A percentile compares a stretch with the other conserved stretches of the same genome.
These are phyloP conservation scores for Monochamus alternatus DNA, from an alignment of 2,888 invertebrate species.

Conservation along the genomic window DNA sequence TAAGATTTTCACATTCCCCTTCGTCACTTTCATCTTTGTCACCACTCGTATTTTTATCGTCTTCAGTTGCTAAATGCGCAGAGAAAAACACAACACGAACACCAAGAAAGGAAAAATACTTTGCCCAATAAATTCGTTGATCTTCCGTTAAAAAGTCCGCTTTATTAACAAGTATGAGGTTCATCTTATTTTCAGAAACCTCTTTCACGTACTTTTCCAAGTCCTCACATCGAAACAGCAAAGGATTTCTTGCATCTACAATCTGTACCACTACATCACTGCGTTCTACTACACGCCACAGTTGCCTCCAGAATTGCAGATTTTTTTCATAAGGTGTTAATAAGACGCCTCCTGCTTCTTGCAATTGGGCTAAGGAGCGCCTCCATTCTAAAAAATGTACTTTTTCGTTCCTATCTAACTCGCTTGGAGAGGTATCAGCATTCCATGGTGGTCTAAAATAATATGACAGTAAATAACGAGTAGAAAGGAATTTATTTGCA, in stretches of 20 bases:
- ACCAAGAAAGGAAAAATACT: slow-evolving; percentile 83
- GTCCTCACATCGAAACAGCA: slow-evolving; percentile 90
- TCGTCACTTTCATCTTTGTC: slow-evolving; percentile 32
- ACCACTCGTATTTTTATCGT: slow-evolving; percentile 40
- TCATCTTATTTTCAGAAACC: slow-evolving; percentile 80
- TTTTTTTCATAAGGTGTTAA: slow-evolving; percentile 99
- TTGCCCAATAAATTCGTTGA: slow-evolving; percentile 89
- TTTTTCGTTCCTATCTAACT: slow-evolving; percentile 85
- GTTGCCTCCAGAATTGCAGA: slow-evolving; percentile 97
- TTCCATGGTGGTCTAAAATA: slow-evolving; percentile 84
- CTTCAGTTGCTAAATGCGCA: slow-evolving; percentile 78
- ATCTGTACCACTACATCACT: slow-evolving; percentile 95
- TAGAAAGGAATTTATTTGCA: background rate
- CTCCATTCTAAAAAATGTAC: slow-evolving; percentile 94
- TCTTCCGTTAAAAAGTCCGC: slow-evolving; percentile 89
- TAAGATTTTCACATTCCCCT: slow-evolving; percentile 8
- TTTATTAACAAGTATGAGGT: slow-evolving; percentile 94
- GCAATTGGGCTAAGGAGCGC: slow-evolving; percentile 83
- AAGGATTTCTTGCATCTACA: slow-evolving; percentile 96
- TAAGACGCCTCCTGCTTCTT: slow-evolving; percentile 85
- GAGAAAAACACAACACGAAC: slow-evolving; percentile 93
- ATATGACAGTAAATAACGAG: background rate
- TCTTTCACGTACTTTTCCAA: slow-evolving; percentile 86
- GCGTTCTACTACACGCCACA: slow-evolving; percentile 98
- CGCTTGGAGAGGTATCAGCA: slow-evolving; percentile 82